Evolutionary conservation across 2,888 invertebrate species (phyloP).

Genomic region (Tiphia femorata): DNA sequence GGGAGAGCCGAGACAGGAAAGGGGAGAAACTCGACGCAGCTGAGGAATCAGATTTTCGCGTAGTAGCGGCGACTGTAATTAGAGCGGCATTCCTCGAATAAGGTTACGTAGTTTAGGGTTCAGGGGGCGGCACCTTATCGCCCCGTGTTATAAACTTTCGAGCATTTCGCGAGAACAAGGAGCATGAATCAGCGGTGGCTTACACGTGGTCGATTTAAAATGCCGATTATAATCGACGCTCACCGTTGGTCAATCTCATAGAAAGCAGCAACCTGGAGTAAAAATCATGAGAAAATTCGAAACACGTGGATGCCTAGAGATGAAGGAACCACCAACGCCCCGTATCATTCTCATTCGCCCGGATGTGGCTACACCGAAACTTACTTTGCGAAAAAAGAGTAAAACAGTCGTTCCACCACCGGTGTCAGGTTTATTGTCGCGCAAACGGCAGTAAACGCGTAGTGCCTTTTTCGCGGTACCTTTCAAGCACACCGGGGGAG

Average conservation of each 20-base stretch:
- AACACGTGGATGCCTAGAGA: no score
- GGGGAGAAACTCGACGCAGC: conserved; percentile 14
- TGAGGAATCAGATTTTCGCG: conserved; percentile 31
- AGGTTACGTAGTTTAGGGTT: conserved; percentile 30
- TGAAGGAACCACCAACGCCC: no score
- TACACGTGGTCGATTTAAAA: no score
- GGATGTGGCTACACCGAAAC: conserved; percentile 35
- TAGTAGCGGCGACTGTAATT: conserved; percentile 27
- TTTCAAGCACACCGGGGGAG: no score
- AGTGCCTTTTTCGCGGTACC: conserved; percentile 13
- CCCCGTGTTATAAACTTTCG: conserved; percentile 22
- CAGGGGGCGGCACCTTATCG: conserved; percentile 29
- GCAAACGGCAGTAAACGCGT: conserved; percentile 23
- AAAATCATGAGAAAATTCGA: no score
- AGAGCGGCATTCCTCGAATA: conserved; percentile 26
- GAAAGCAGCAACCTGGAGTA: not conserved
- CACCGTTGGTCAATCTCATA: no score
- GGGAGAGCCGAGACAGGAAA: not conserved
- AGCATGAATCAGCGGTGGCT: no score
- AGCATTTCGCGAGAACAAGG: conserved; percentile 4
- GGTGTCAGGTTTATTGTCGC: conserved; percentile 29
- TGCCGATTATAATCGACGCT: no score
- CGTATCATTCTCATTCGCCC: no score
- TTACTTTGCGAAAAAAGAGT: conserved; percentile 22
- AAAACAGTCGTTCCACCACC: conserved; percentile 27